Base-by-base conservation (phyloP, 2,113 vertebrate genomes). In the Ceyx melanurus region DNA sequence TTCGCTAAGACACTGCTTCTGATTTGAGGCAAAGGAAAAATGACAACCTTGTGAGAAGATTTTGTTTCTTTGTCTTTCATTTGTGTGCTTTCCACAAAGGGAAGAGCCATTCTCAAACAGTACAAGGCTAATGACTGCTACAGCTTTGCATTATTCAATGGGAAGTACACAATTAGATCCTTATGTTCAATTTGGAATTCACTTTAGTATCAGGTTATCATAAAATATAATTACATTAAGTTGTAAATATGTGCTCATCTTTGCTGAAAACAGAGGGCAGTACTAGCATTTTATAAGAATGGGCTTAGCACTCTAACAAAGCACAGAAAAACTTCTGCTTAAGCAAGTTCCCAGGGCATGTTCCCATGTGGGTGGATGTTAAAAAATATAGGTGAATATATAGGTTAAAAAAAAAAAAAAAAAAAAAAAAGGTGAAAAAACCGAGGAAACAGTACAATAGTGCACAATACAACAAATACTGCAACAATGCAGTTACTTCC, bases 131-230 rank as follows among this genome's bases (percentile, higher is more conserved):
- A 95, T 75, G 92, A 87, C 82, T 90, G 81, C 43, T 37, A 33
- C 82, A 85, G 91, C 29, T 67, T 88, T 96, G 88, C 93, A 97
- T 96, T 97, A 96, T 96, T 96, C 95, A 96, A 90, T 72, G 96
- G 95, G 94, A 97, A 92, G 77, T 80, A 85, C 73, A 93, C 86
- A 95, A 95, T 95, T 96, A 95, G 85, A 87, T 87, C 83, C 93
- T 92, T 92, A 65, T 72, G 91, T 93, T 93, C 93, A 93, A 72
- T 91, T 87, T 90, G 75, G 89, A 82, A 77, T 89, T 91, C 64
- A 9, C 85, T 93, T 95, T 95, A 96, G 91, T 92, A 96, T 86
- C 65, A 81, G 87, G 73, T 95, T 95, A 92, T 93, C 85, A 85
- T 91, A 95, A 96, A 95, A 96, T 75, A 93, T 40, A 95, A 95